Evolutionary conservation across 2,888 invertebrate species (phyloP).

Genomic region (Drosophila buzzatii): DNA sequence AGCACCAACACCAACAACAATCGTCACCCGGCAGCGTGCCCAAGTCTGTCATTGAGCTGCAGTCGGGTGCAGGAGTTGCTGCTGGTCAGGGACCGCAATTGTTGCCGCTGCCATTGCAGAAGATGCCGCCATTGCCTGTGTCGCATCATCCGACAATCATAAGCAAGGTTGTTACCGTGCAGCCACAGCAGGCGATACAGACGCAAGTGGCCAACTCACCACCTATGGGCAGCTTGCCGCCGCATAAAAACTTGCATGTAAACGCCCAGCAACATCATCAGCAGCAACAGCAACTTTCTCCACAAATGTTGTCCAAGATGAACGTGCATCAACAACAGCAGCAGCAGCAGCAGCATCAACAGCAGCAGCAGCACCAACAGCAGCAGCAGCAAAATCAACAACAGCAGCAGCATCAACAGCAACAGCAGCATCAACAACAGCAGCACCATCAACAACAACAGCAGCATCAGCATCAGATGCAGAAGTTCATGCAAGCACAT

Average conservation of each 20-base stretch:
- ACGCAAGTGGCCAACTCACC: conserved; percentile 64
- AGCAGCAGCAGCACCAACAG: conserved; percentile 71
- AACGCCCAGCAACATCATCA: conserved; percentile 60
- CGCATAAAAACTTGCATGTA: conserved; percentile 60
- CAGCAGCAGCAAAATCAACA: conserved; percentile 70
- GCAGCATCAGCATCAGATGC: conserved; percentile 75
- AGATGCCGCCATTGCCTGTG: conserved; percentile 76
- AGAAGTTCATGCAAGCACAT: conserved; percentile 82
- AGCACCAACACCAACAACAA: conserved; percentile 56
- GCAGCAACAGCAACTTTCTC: conserved; percentile 63
- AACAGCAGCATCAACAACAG: conserved; percentile 47
- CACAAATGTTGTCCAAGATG: conserved; percentile 81
- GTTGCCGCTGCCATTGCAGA: conserved; percentile 76
- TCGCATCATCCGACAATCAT: conserved; percentile 80
- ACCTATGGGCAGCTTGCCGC: conserved; percentile 62
- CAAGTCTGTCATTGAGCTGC: conserved; percentile 84
- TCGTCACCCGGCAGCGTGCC: conserved; percentile 38
- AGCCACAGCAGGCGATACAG: conserved; percentile 82
- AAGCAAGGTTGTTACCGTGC: conserved; percentile 83
- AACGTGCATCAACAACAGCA: conserved; percentile 56
- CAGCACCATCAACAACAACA: conserved; percentile 61
- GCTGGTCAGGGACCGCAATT: conserved; percentile 63
- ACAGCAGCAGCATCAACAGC: conserved; percentile 79
- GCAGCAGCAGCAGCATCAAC: conserved; percentile 73
- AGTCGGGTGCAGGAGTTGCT: conserved; percentile 40